phyloP scores from a whole-genome alignment of 2,888 invertebrate genomes.

The Drosophila kuntzei region DNA sequence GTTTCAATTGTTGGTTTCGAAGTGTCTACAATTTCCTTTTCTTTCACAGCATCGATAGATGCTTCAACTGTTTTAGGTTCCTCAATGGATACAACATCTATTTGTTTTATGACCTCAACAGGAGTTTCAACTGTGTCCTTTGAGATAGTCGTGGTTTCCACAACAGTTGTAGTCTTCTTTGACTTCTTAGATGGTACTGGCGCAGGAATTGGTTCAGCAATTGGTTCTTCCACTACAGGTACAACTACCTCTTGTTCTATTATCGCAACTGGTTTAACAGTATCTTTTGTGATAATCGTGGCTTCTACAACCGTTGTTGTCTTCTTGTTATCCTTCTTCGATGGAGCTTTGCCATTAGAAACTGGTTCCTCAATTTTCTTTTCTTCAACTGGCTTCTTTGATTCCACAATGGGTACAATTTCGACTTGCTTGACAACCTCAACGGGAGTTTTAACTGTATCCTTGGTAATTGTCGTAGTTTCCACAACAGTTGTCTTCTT shows the following conservation, averaged over 20 bases:
- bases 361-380: background rate
- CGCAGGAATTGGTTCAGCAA: background rate
- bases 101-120: slow-evolving; percentile 6
- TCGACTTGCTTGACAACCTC: background rate
- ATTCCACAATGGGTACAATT: background rate
- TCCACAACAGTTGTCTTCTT: slow-evolving; percentile 16
- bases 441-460: background rate
- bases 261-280: background rate
- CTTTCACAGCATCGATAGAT: background rate
- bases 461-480: slow-evolving; percentile 1
- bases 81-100: background rate
- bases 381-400: background rate
- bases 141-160: background rate
- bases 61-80: background rate
- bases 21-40: background rate
- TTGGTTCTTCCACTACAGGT: slow-evolving; percentile 1
- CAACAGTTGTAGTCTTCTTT: background rate
- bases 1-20: background rate
- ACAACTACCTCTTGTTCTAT: background rate
- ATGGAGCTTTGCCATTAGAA: background rate
- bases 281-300: slow-evolving; percentile 1
- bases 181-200: background rate
- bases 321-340: slow-evolving; percentile 26
- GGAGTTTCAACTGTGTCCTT: background rate
- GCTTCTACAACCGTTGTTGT: slow-evolving; percentile 22